A percentile compares a stretch with the other conserved stretches of the same genome.
These are phyloP conservation scores for Nansenia antarctica DNA, from an alignment of 2,113 vertebrate species.

Conservation along the genomic window DNA sequence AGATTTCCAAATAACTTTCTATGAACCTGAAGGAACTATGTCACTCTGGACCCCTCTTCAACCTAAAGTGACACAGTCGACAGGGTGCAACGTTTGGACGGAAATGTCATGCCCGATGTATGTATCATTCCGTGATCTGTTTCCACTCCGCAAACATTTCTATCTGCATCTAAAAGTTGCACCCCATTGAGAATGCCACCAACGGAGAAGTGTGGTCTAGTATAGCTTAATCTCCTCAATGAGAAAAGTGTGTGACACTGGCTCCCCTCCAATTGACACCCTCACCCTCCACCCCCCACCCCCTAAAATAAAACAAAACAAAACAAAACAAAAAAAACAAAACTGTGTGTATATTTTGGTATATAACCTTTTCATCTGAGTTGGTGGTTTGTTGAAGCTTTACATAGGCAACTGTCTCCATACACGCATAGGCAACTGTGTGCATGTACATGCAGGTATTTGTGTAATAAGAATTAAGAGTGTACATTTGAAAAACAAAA, in stretches of 20 bases:
- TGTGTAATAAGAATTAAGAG: constrained; percentile 28
- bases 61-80: constrained; percentile 32
- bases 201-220: neutral
- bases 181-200: neutral
- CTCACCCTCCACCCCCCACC: constrained; percentile 37
- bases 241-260: constrained; percentile 27
- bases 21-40: constrained; percentile 33
- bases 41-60: constrained; percentile 10
- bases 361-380: constrained; percentile 46
- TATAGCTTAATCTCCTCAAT: constrained; percentile 56
- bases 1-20: constrained; percentile 16
- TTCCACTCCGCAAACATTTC: constrained; percentile 68
- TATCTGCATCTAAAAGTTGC: constrained; percentile 29
- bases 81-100: constrained; percentile 51
- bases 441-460: constrained; percentile 38
- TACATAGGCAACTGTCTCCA: neutral
- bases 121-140: no score
- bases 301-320: constrained; percentile 33
- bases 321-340: constrained; percentile 40
- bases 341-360: constrained; percentile 69
- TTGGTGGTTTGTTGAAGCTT: constrained; percentile 58
- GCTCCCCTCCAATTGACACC: constrained; percentile 25
- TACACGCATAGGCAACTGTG: constrained; percentile 49
- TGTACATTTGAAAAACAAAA: constrained; percentile 8
- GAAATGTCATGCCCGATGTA: constrained; percentile 57